Evolutionary conservation across 23 tunicate species (phyloP), one percentile per base, ranked within the genome.

Genomic region (Ascidia mentula): DNA sequence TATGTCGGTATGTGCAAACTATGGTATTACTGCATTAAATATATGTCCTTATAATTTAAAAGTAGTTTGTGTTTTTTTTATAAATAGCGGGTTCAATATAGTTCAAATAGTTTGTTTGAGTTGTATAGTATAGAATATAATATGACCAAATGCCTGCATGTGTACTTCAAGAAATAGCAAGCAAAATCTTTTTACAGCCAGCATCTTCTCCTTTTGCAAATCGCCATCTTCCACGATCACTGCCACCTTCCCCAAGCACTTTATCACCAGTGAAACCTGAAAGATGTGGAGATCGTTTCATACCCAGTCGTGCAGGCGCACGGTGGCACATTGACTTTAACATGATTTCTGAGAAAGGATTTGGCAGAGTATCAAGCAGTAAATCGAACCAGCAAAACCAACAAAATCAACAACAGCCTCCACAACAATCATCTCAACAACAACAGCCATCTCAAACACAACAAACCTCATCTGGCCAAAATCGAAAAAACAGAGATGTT

Each of bases 281-380:
- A 34, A 84, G 92, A 36, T 78, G 82, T 59, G 85, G 98, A 13
- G 98, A 93, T 69, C 82, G 98, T 22, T 93, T 88, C 39, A 93
- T 88, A 37, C 93, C 98, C 17, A 79, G 86, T 38, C 82, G 97
- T 69, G 89, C 93, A 22, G 90, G 87, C 0, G 98, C 98, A 18
- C 59, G 93, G 65, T 93, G 98, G 98, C 90, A 88, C 59, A 93
- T 92, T 75, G 87, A 88, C 80, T 93, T 93, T 45, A 82, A 88
- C 76, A 46, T 93, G 69, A 82, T 86, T n/a, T 77, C 84, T 1
- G 97, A 91, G 73, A 86, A 86, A 75, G 72, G 85, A 45, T 65
- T 26, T 22, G 82, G 70, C 34, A 60, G 79, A 40, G 60, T 32
- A 42, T 34, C 69, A 45, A 46, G 24, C 34, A 45, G 31, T 28